Conservation (phyloP, 2,113 vertebrate species). For the Sylvicapra grimmia region DNA sequence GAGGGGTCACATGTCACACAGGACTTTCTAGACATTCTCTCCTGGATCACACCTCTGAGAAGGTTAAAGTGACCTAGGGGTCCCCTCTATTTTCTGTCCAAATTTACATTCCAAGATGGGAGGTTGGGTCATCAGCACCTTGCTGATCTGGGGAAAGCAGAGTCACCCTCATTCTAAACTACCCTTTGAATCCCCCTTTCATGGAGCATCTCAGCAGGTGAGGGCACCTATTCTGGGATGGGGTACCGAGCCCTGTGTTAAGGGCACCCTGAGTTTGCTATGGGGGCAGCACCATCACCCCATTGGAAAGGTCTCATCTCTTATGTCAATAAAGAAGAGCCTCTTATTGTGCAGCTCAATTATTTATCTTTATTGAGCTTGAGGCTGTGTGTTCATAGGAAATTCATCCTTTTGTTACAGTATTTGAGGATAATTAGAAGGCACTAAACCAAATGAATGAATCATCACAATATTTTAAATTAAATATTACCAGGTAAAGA, state of each 20-base stretch:
- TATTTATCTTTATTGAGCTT: slow-evolving; percentile 21
- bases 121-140: rapidly evolving
- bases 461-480: slow-evolving; percentile 57
- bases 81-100: rapidly evolving
- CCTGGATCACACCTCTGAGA: neutral
- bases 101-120: neutral
- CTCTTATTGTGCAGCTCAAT: neutral
- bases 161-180: neutral
- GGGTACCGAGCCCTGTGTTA: rapidly evolving
- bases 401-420: slow-evolving; percentile 15
- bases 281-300: rapidly evolving
- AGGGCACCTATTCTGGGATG: neutral
- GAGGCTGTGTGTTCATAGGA: neutral
- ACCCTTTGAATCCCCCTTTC: neutral
- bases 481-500: slow-evolving; percentile 52
- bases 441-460: slow-evolving; percentile 28
- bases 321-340: neutral
- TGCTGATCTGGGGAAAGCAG: neutral
- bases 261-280: neutral
- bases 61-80: rapidly evolving
- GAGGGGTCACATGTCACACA: rapidly evolving
- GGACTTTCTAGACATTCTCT: no score
- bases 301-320: neutral
- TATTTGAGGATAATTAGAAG: slow-evolving; percentile 36
- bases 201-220: neutral